Evolutionary conservation across 1,140 invertebrate species (phyloP).

Genomic region (Trichomalopsis sarcophagae): DNA sequence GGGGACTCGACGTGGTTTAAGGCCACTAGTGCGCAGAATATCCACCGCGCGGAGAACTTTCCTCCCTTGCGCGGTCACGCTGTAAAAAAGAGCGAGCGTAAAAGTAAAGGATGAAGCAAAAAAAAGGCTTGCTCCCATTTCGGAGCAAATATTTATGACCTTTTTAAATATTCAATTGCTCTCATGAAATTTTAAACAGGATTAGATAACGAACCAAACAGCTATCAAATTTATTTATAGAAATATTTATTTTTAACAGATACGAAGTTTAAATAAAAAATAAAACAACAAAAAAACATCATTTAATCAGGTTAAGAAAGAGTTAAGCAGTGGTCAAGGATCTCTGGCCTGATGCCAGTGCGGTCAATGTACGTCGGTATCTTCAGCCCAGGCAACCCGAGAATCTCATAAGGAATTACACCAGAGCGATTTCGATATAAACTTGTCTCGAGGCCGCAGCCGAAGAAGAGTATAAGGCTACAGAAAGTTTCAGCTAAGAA

Average conservation of each 20-base stretch:
- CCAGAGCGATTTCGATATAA: slow-evolving; percentile 23
- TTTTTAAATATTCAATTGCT: slow-evolving; percentile 19
- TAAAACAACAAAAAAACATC: neutral
- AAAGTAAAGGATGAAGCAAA: neutral
- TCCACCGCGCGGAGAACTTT: slow-evolving; percentile 1
- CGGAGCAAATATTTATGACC: slow-evolving; percentile 19
- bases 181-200: neutral
- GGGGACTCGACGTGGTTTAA: slow-evolving; percentile 26
- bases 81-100: neutral
- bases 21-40: slow-evolving; percentile 29
- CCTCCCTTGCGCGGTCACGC: neutral
- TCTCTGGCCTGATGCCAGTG: slow-evolving; percentile 15
- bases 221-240: no score
- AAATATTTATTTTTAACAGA: neutral
- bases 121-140: neutral
- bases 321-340: neutral
- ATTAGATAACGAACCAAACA: no score
- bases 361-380: neutral
- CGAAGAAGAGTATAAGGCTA: neutral
- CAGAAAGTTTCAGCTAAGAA: neutral
- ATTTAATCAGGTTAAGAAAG: slow-evolving; percentile 30
- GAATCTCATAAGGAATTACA: slow-evolving; percentile 39
- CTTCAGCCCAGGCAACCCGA: neutral
- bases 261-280: neutral
- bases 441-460: neutral